phyloP scores from a whole-genome alignment of 1,140 invertebrate species.

The Solenopsis fugax region DNA sequence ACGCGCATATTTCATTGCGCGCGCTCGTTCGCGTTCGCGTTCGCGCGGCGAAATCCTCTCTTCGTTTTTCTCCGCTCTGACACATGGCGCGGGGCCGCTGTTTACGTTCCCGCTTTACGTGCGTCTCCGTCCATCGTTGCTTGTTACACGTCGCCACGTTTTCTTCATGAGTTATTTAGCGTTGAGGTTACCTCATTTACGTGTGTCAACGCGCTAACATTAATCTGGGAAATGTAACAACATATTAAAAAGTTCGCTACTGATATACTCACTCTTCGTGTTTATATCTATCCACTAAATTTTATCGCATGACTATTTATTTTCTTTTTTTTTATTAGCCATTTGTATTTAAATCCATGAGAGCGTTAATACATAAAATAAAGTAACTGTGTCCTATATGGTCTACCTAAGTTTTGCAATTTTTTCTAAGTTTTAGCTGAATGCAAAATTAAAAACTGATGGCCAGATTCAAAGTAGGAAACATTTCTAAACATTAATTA shows the following conservation, averaged over 20 bases:
- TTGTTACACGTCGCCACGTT: background rate
- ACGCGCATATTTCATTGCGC: slow-evolving; percentile 42
- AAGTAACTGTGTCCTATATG: too few species aligned
- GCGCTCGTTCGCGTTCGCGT: background rate
- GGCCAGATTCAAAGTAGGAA: too few species aligned
- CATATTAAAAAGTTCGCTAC: background rate
- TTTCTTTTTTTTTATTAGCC: background rate
- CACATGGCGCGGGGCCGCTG: background rate
- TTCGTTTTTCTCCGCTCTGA: background rate
- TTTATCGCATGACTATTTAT: background rate
- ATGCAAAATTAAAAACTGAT: too few species aligned
- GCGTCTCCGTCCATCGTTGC: slow-evolving; percentile 6
- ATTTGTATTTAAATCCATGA: background rate
- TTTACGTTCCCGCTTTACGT: background rate
- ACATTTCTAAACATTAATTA: too few species aligned
- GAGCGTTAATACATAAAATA: background rate
- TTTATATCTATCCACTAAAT: background rate
- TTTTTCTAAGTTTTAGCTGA: too few species aligned
- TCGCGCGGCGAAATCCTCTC: background rate
- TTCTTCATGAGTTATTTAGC: slow-evolving; percentile 34
- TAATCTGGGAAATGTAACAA: background rate
- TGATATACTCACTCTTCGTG: background rate
- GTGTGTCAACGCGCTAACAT: background rate
- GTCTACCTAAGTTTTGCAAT: too few species aligned
- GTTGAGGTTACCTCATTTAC: background rate